A percentile compares a stretch with the other conserved stretches of the same genome.
Evolutionary conservation across 2,113 vertebrate species (phyloP).

Genomic region (Heterotilapia buettikoferi): DNA sequence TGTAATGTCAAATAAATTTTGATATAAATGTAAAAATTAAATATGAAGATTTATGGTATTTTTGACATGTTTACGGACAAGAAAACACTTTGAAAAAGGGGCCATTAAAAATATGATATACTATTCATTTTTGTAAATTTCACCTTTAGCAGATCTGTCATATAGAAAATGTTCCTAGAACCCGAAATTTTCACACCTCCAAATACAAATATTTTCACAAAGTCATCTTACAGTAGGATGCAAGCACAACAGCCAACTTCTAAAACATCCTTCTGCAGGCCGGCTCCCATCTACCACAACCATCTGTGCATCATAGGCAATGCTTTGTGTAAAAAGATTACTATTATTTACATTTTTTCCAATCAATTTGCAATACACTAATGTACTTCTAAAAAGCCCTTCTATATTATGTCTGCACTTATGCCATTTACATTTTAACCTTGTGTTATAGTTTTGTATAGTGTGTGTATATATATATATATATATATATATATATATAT

Average conservation of each 20-base stretch:
- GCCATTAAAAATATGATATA: not conserved
- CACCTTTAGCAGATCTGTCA: not conserved
- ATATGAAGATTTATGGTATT: not conserved
- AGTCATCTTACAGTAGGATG: not conserved
- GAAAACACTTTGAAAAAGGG: not conserved
- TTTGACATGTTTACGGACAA: not conserved
- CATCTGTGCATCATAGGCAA: not conserved
- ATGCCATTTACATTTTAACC: not conserved
- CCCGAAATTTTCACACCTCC: rapidly evolving
- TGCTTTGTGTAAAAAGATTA: not conserved
- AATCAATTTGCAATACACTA: not conserved
- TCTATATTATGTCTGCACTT: not conserved
- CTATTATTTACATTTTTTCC: not conserved
- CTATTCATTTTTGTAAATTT: not conserved
- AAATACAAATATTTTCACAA: not conserved
- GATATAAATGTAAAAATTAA: not conserved
- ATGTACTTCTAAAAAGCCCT: not conserved
- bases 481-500: no score
- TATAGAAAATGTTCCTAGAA: not conserved
- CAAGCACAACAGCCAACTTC: not conserved
- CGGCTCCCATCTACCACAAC: not conserved
- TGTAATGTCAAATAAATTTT: not conserved
- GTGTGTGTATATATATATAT: no score
- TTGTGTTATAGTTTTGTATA: not conserved
- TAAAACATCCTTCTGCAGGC: not conserved